Conservation (phyloP, 1,140 invertebrate genomes). For the Ladona fulva region DNA sequence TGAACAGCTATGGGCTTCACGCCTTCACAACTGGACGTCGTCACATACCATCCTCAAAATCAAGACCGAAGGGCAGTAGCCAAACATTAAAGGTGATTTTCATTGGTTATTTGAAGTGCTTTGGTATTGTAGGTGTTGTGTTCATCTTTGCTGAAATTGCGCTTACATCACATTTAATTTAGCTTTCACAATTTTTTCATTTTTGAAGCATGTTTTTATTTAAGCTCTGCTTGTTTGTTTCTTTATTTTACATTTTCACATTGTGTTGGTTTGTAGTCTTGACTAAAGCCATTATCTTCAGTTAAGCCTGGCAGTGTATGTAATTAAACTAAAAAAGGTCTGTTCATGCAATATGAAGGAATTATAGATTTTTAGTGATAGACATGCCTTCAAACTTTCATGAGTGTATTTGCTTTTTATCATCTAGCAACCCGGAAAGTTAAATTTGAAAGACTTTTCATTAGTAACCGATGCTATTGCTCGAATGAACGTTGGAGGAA, state of each 20-base stretch:
- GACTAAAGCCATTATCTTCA: background rate
- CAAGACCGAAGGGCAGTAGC: conserved; percentile 61
- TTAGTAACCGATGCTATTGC: conserved; percentile 79
- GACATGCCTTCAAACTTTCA: conserved; percentile 9
- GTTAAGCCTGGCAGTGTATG: conserved; percentile 3
- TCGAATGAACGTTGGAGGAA: conserved; percentile 59
- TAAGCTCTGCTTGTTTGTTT: conserved; percentile 23
- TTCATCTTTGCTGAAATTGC: conserved; percentile 12
- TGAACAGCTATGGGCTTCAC: conserved; percentile 59
- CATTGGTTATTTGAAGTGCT: background rate
- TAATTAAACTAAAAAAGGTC: background rate
- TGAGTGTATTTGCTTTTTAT: conserved; percentile 22
- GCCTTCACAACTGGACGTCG: conserved; percentile 75
- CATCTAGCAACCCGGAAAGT: conserved; percentile 70
- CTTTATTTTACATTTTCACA: conserved; percentile 20
- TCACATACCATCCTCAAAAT: conserved; percentile 50
- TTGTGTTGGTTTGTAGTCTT: background rate
- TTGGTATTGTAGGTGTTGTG: background rate
- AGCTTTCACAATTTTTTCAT: conserved; percentile 22
- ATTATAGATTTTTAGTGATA: conserved; percentile 6
- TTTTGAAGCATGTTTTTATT: conserved; percentile 21
- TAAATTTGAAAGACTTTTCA: conserved; percentile 81
- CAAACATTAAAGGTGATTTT: conserved; percentile 65
- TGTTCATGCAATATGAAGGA: conserved; percentile 9
- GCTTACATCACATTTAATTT: conserved; percentile 13